Base-by-base conservation (phyloP, 2,797 vertebrate genomes). In the Propithecus deckenii region DNA sequence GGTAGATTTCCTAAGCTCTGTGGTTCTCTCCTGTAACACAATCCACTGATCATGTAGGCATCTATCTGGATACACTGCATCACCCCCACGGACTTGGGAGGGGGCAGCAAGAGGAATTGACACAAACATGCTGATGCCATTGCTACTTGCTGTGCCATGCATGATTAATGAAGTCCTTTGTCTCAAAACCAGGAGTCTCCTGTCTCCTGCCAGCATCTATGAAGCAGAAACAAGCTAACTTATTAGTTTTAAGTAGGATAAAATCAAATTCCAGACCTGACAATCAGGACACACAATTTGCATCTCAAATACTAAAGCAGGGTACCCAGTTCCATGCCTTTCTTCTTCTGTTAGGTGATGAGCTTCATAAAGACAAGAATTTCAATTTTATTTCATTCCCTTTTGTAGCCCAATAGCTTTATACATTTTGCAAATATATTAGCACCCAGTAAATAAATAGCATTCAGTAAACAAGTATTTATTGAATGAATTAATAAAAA, bases 221-320 rank as follows among this genome's bases (percentile, higher is more conserved):
- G 43, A 88, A 85, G 25, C 35, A 96, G 20, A 94, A 92, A 55
- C 63, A 90, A 57, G 74, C n/a, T 63, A 84, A 85, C 13, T 50
- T 95, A 91, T 59, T 93, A 72, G 86, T 92, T 94, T 91, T 85
- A 93, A 94, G 46, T 61, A 65, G 10, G 32, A 57, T 52, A 61
- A 79, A 93, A 94, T 96, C 57, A 94, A 94, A 96, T 91, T 96
- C n/a, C n/a, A 85, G 48, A 59, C 20, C 22, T 72, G 87, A 81
- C 14, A 85, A 22, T 9, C 55, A 61, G 63, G n/a, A 35, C 22
- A 84, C 48, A 80, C n/a, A 85, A 63, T 93, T 69, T 94, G 41
- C 32, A 72, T 83, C 22, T 23, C 83, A 83, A 78, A n/a, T 89
- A 32, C 12, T 76, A 6, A 80, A 59, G 48, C 89, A 15, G 46